phyloP scores from a whole-genome alignment of 2,888 invertebrate genomes.

The Ormyrus rosae region DNA sequence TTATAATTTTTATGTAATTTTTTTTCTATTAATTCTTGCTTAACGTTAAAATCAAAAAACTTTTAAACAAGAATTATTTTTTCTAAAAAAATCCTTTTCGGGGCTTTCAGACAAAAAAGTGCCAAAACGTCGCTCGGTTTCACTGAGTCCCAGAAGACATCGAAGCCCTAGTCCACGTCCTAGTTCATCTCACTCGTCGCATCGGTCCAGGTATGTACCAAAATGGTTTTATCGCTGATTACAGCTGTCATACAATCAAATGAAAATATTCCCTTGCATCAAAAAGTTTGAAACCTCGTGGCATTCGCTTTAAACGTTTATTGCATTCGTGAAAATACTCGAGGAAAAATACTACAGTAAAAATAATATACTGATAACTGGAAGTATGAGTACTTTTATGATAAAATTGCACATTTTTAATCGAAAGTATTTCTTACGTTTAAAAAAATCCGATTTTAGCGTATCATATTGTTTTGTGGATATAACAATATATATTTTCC shows the following conservation, averaged over 20 bases:
- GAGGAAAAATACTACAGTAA: neutral
- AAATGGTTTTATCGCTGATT: neutral
- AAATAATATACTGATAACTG: neutral
- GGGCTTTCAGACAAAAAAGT: too few species aligned
- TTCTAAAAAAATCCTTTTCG: too few species aligned
- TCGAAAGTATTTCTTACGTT: too few species aligned
- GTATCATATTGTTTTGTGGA: too few species aligned
- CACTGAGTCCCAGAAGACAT: constrained; percentile 37
- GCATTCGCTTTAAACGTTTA: constrained; percentile 32
- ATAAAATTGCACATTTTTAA: neutral
- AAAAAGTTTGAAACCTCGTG: constrained; percentile 20
- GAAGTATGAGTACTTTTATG: neutral
- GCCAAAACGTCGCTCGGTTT: constrained; percentile 35
- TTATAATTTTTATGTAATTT: too few species aligned
- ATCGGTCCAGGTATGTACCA: constrained; percentile 38
- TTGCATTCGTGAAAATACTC: neutral
- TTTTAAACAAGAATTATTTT: too few species aligned
- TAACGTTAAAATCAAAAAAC: too few species aligned
- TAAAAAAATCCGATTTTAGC: too few species aligned
- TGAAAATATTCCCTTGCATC: neutral
- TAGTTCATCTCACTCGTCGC: neutral
- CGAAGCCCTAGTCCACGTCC: constrained; percentile 43
- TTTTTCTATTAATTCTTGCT: too few species aligned
- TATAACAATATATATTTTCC: too few species aligned
- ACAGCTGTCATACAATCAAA: neutral